Base-by-base conservation (phyloP, 2,113 vertebrate species). In the Mugil cephalus region DNA sequence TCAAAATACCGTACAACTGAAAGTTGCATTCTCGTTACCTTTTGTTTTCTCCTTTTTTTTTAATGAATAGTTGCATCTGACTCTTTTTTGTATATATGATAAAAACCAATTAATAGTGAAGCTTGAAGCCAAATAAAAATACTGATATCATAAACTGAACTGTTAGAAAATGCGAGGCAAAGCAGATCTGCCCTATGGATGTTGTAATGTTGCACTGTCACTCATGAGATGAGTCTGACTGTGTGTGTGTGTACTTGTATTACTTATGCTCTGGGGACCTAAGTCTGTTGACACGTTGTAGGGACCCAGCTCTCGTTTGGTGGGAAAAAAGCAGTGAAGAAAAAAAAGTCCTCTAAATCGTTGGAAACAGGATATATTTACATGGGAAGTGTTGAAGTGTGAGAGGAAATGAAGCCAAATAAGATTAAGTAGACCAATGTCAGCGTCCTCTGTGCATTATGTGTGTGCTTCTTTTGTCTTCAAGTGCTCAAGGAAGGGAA, bases 401-500 rank as follows among this genome's bases (percentile, higher is more conserved):
- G 36, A 50, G 60, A 52, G 51, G 3, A 0, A 35, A 42, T 46
- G n/a, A 34, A 30, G 67, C 30, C 17, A 30, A 51, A 14, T 51
- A 40, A 54, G 52, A 75, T 71, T 78, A 10, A 60, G 50, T 2
- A 21, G 14, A 65, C 46, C 52, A 39, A 40, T 64, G 53, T 70
- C n/a, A n/a, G 45, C 51, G 66, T 50, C 39, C 12, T 10, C 34
- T 62, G 47, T 76, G 42, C 10, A n/a, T 30, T 68, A 30, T 48
- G 34, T 67, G 55, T 62, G 51, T 69, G 63, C 36, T 6, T n/a
- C 38, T 60, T 13, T 5, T 34, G 30, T 52, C 5, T 45, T 19
- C 1, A 9, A 13, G 39, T 35, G 6, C 18, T 7, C 8, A 4
- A 0, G 8, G 3, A 8, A 11, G 19, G 1, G 12, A 74, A 10